Conservation (phyloP, 2,888 invertebrate genomes). For the Mycogona germanica region DNA sequence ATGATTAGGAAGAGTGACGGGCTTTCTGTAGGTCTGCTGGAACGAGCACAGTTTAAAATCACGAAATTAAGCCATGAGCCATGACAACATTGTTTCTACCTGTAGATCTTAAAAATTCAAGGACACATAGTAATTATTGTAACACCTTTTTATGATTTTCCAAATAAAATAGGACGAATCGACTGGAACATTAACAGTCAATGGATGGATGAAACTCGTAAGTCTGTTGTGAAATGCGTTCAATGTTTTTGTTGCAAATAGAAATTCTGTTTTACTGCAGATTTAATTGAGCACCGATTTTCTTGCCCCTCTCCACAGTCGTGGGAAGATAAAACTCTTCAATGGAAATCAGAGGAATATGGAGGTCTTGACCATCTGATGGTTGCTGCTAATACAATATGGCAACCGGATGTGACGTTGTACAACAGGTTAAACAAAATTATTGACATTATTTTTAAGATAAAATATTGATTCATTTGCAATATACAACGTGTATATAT, state of each 20-base stretch:
- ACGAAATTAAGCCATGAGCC: too few relatives aligned
- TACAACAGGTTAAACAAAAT: slow-evolving; percentile 12
- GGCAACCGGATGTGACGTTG: slow-evolving; percentile 17
- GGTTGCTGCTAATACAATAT: slow-evolving; percentile 8
- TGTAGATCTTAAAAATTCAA: too few relatives aligned
- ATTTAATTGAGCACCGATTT: neutral
- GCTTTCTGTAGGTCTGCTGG: too few relatives aligned
- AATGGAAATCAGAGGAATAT: slow-evolving; percentile 12
- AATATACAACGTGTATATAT: too few relatives aligned
- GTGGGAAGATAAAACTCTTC: slow-evolving; percentile 11
- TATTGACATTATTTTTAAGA: too few relatives aligned
- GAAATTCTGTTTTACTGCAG: neutral
- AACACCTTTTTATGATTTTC: slow-evolving; percentile 8
- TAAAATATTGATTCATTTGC: too few relatives aligned
- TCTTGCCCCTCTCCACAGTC: slow-evolving; percentile 6
- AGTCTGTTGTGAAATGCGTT: neutral
- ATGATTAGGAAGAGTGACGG: too few relatives aligned
- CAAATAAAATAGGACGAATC: slow-evolving; percentile 17
- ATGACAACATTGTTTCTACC: too few relatives aligned
- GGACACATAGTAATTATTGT: neutral
- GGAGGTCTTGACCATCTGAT: slow-evolving; percentile 11
- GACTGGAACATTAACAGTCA: slow-evolving; percentile 12
- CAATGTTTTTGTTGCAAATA: slow-evolving; percentile 2
- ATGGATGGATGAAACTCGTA: slow-evolving; percentile 13
- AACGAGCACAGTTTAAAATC: too few relatives aligned